Base-by-base conservation (phyloP, 2,888 invertebrate genomes). In the Torymus auratus region DNA sequence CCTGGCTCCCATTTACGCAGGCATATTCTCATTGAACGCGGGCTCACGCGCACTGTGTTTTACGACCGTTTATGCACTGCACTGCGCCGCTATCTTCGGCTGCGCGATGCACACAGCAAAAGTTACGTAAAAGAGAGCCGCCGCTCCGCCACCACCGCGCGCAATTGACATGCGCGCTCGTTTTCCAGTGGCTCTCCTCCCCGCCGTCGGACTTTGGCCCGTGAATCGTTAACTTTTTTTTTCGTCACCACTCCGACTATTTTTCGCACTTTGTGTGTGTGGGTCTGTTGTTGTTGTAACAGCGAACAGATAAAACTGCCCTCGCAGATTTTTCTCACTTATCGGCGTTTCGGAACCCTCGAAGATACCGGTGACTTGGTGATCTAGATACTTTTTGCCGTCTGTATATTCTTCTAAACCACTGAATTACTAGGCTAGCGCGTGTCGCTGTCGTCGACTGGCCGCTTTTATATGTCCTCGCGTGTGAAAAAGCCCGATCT, bases 61-160 rank as follows among this genome's bases (percentile, higher is more conserved):
- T 78, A 72, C 67, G 65, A 61, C 17, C 61, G 56, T 55, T 53
- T 13, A 23, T 15, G n/a, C 52, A 17, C 71, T 15, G 17, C 41
- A 52, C 15, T 10, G 56, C 50, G 15, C 7, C 17, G n/a, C n/a
- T n/a, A 14, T 62, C 60, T n/a, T 11, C 50, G 64, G 3, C 4
- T 14, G 3, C 15, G 28, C 68, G n/a, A 28, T 15, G 23, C 23
- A 17, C 10, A 62, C 2, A 0, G 28, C 28, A 28, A 28, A 28
- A 55, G 73, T 80, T 76, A 80, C 76, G 67, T 80, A 76, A 80
- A 80, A 68, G 50, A 62, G 67, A 41, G 28, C 5, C 3, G 28
- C 28, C 28, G 28, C 28, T 7, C 28, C 28, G 28, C 7, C 28
- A 7, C 7, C 28, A 7, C 28, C 28, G 28, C 28, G 28, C 7